Percentiles rank a stretch among this genome's conserved stretches.
Conservation (phyloP, 2,113 vertebrate genomes). For the Phylloscopus trochiloides region DNA sequence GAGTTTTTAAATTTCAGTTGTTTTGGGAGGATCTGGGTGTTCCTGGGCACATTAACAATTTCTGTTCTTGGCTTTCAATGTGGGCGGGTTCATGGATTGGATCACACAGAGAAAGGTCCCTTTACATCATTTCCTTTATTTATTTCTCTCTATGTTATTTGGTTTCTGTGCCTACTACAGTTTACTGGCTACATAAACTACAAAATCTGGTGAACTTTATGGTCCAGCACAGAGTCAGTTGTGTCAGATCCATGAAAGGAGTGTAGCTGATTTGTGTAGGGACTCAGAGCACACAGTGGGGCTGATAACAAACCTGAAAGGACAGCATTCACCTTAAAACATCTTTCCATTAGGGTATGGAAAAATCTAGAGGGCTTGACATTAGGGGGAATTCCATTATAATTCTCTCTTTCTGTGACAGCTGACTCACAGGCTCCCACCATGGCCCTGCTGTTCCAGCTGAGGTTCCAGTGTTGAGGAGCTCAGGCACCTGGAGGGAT, state of each 20-base stretch:
- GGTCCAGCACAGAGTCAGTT: background rate
- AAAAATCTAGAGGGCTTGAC: background rate
- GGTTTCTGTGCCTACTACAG: background rate
- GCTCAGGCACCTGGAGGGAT: background rate
- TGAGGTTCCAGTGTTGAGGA: background rate
- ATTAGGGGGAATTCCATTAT: background rate
- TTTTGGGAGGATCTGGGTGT: background rate
- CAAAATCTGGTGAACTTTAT: background rate
- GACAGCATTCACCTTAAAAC: background rate
- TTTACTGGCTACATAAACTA: background rate
- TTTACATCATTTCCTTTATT: background rate
- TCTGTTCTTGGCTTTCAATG: background rate
- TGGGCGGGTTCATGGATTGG: background rate
- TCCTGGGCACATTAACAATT: background rate
- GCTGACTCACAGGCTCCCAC: background rate
- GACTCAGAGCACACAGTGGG: background rate
- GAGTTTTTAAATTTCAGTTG: background rate
- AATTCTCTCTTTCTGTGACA: background rate
- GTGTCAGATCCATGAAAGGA: background rate
- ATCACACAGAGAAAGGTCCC: background rate
- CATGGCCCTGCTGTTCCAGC: background rate
- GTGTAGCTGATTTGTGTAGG: background rate
- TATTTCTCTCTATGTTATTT: background rate
- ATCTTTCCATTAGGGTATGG: background rate
- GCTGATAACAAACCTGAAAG: background rate